Evolutionary conservation across 2,888 invertebrate genomes (phyloP), one percentile per base, ranked within the genome.

Genomic region (Drosophila setosimentum): DNA sequence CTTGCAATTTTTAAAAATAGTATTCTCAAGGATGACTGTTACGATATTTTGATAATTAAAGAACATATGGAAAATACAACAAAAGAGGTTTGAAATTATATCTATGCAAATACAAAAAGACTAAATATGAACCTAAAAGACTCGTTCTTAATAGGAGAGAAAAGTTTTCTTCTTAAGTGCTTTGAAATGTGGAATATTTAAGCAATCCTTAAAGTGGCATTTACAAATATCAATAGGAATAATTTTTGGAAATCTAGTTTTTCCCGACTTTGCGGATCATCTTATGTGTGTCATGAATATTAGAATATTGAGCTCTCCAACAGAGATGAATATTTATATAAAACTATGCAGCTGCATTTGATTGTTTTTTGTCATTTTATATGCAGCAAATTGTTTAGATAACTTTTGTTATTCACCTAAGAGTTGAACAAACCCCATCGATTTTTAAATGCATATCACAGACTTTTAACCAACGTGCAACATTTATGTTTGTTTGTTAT

Each of bases 401-500:
- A 1, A 21, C 21, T 1, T 13, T 21, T 42, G 42, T 11, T 42
- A n/a, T 6, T 6, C 42, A 42, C 6, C 6, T 3, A 21, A 45
- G 3, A 7, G 45, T 24, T 45, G 2, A 45, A 24, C 21, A 45
- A 16, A 8, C 24, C 24, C 8, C 2, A 16, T 24, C 24, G 16
- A 8, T 16, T 24, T 45, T 45, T 8, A 45, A 24, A 45, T 24
- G 45, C 24, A 11, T 42, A 33, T 29, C 16, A 29, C 7, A 24
- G 24, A n/a, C 27, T 45, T 60, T 13, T 61, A 32, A 45, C 16
- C 16, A 45, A 24, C 16, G 16, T 16, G 24, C 45, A 45, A 45
- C 45, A 45, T 33, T 13, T 45, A 3, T 29, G n/a, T 55, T 5
- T 55, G 5, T 32, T 71, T 58, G 55, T 67, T 74, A 62, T 60